Percentiles rank a stretch among this genome's conserved stretches.
Conservation (phyloP, 2,888 invertebrate species). For the Disparrhopalites patrizii region DNA sequence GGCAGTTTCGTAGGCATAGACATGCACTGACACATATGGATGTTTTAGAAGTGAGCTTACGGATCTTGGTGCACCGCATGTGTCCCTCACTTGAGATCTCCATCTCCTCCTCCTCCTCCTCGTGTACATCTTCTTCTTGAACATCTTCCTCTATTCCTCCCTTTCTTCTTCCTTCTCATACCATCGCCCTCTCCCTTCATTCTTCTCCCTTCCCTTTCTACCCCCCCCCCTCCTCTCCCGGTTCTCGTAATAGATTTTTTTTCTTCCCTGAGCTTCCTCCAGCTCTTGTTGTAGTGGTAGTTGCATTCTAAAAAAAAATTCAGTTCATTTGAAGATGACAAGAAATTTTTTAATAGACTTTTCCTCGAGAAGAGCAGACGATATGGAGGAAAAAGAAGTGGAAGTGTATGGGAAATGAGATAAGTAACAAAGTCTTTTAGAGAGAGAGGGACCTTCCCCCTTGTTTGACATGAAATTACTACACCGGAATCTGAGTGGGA, state of each 20-base stretch:
- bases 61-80: not conserved
- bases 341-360: constrained; percentile 15
- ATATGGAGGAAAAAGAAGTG: not conserved
- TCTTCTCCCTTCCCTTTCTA: not conserved
- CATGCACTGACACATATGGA: too few species aligned
- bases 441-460: too few species aligned
- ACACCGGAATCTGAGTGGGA: too few species aligned
- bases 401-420: constrained; percentile 20
- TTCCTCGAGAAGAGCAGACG: not conserved
- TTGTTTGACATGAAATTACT: too few species aligned
- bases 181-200: not conserved
- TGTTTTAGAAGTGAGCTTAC: not conserved
- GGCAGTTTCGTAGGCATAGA: too few species aligned
- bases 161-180: not conserved
- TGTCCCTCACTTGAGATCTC: constrained; percentile 16
- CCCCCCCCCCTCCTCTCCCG: not conserved
- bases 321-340: constrained; percentile 24
- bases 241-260: constrained; percentile 18
- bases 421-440: too few species aligned
- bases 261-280: constrained; percentile 21
- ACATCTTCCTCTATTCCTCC: not conserved
- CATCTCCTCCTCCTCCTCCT: not conserved
- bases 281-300: too few species aligned
- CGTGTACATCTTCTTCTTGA: too few species aligned
- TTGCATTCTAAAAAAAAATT: constrained; percentile 22